Conservation (phyloP, 92 coral and sea anemone species). For the Epizoanthus illoricatus region DNA sequence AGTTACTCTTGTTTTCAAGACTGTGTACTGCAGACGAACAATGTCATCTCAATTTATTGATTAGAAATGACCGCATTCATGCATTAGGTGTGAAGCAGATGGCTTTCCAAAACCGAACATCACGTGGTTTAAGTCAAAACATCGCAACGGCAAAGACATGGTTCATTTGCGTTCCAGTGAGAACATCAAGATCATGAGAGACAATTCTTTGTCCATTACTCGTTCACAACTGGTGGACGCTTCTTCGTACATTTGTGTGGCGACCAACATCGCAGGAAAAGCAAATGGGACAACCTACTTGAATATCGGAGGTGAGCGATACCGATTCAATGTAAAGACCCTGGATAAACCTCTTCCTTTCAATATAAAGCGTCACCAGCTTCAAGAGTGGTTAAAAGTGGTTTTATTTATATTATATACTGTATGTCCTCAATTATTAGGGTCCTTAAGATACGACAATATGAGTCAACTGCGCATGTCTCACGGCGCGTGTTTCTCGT, state of each 20-base stretch:
- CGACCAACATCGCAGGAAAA: conserved; percentile 74
- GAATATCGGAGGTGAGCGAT: conserved; percentile 73
- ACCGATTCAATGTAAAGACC: not conserved
- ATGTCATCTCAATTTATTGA: too few species aligned
- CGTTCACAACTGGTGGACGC: conserved; percentile 58
- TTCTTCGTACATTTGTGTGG: conserved; percentile 76
- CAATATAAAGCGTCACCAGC: too few species aligned
- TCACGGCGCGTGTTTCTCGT: too few species aligned
- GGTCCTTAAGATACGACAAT: too few species aligned
- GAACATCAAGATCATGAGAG: conserved; percentile 46
- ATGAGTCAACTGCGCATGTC: too few species aligned
- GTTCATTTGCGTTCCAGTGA: conserved; percentile 14
- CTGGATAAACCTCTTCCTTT: too few species aligned
- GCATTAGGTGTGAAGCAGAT: conserved; percentile 66
- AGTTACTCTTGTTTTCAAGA: too few species aligned
- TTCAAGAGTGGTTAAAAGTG: too few species aligned
- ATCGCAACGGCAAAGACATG: conserved; percentile 15
- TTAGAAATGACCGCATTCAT: not conserved
- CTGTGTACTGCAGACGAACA: too few species aligned
- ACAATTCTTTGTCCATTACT: conserved; percentile 61
- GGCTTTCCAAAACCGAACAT: conserved; percentile 77
- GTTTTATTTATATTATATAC: too few species aligned
- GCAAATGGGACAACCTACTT: conserved; percentile 80
- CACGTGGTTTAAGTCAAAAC: conserved; percentile 63
- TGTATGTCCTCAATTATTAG: too few species aligned